Conservation (phyloP, 2,888 invertebrate genomes). For the Andrena dorsata region DNA sequence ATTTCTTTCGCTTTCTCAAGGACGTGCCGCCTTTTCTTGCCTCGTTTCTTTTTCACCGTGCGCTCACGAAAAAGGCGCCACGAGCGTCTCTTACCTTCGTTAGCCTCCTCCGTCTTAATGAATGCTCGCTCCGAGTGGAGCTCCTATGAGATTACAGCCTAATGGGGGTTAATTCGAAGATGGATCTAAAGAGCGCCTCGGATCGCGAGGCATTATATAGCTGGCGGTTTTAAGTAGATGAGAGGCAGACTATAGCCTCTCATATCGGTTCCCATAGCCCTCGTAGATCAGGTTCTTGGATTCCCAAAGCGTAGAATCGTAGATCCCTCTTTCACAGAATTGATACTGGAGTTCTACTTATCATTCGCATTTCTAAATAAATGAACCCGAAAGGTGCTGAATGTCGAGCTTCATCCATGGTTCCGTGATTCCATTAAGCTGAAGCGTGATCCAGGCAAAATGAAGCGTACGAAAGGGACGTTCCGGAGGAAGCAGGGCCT, state of each 20-base stretch:
- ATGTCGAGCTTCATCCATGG: neutral
- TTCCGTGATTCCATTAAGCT: conserved; percentile 24
- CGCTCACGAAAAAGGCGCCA: conserved; percentile 15
- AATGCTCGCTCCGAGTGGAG: conserved; percentile 13
- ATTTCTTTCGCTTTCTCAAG: conserved; percentile 66
- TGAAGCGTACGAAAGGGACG: conserved; percentile 21
- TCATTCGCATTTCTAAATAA: neutral
- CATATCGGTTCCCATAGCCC: no score
- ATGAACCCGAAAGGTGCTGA: neutral
- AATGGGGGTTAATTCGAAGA: conserved; percentile 38
- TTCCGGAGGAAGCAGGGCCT: conserved; percentile 34
- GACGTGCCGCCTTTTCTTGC: conserved; percentile 36
- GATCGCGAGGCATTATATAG: conserved; percentile 9
- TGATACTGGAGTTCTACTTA: no score
- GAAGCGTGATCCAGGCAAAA: conserved; percentile 9
- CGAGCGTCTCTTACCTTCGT: conserved; percentile 44
- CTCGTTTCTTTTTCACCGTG: neutral
- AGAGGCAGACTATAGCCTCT: no score
- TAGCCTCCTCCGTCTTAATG: conserved; percentile 32
- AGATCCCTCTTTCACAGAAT: neutral
- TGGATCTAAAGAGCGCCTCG: conserved; percentile 15
- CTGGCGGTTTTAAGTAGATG: conserved; percentile 2
- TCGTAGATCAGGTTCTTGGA: no score
- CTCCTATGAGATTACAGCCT: conserved; percentile 18
- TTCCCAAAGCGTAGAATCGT: no score